A percentile compares a stretch with the other conserved stretches of the same genome.
Evolutionary conservation across 2,888 invertebrate species (phyloP).

Genomic region (Agonopterix arenella): DNA sequence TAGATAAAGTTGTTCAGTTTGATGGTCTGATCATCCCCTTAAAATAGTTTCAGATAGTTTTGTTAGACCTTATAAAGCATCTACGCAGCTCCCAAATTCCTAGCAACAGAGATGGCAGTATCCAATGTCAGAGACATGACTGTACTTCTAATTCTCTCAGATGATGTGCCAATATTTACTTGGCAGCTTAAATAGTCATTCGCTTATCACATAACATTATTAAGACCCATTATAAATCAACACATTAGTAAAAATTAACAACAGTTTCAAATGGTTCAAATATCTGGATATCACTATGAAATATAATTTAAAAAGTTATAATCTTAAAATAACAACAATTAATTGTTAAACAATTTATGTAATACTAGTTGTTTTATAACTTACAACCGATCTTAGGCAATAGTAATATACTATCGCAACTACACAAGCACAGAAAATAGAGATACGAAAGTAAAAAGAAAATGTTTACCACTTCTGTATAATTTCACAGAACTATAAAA

Average conservation of each 20-base stretch:
- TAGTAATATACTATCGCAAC: constrained; percentile 41
- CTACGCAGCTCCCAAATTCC: too few relatives aligned
- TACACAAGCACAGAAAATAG: constrained; percentile 19
- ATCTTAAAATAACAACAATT: constrained; percentile 42
- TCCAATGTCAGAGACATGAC: too few relatives aligned
- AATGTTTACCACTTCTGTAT: neutral
- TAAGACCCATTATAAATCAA: constrained; percentile 36
- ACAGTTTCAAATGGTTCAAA: constrained; percentile 16
- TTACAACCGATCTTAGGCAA: constrained; percentile 33
- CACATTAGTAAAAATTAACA: constrained; percentile 35
- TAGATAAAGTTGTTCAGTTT: too few relatives aligned
- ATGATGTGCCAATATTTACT: too few relatives aligned
- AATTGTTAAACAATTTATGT: constrained; percentile 36
- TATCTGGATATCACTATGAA: constrained; percentile 22
- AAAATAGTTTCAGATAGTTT: too few relatives aligned
- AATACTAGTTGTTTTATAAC: constrained; percentile 39
- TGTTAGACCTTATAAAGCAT: too few relatives aligned
- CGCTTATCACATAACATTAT: neutral
- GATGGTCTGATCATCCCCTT: too few relatives aligned
- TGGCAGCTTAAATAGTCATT: too few relatives aligned
- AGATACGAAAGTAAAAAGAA: constrained; percentile 16
- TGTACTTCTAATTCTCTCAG: too few relatives aligned
- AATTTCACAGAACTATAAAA: neutral
- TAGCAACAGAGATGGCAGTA: too few relatives aligned
- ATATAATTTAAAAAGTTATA: constrained; percentile 42